phyloP scores from a whole-genome alignment of 2,113 vertebrate genomes.

The Chaenogobius annularis region DNA sequence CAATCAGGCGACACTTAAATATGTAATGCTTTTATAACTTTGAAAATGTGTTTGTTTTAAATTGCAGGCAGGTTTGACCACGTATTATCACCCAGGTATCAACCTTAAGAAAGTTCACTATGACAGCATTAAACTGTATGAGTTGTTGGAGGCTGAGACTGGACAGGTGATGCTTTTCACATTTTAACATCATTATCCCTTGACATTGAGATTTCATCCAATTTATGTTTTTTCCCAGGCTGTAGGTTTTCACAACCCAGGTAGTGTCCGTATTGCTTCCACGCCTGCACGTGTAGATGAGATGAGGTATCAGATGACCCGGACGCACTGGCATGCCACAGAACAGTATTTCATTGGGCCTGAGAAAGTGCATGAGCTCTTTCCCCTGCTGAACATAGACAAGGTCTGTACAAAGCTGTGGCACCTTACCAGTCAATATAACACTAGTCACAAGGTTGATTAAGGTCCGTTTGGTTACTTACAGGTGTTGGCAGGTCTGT shows the following conservation, averaged over 20 bases:
- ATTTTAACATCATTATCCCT: background rate
- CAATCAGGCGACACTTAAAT: background rate
- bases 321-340: slow-evolving; percentile 87
- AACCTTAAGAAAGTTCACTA: slow-evolving; percentile 96
- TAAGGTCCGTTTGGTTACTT: background rate
- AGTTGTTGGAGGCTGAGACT: slow-evolving; percentile 91
- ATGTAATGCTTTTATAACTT: background rate
- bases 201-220: background rate
- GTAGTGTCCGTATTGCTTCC: slow-evolving; percentile 92
- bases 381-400: slow-evolving; percentile 89
- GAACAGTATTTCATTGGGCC: slow-evolving; percentile 87
- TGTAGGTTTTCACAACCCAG: slow-evolving; percentile 93
- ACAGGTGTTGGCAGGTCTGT: slow-evolving; percentile 91
- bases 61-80: slow-evolving; percentile 91
- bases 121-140: slow-evolving; percentile 93
- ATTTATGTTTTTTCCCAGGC: slow-evolving; percentile 66
- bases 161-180: slow-evolving; percentile 83
- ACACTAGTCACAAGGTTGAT: background rate
- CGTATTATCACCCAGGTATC: slow-evolving; percentile 97
- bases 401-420: slow-evolving; percentile 75
- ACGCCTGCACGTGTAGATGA: slow-evolving; percentile 90
- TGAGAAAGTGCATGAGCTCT: slow-evolving; percentile 88
- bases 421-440: background rate
- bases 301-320: slow-evolving; percentile 94
- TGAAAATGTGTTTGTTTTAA: slow-evolving; percentile 24